Evolutionary conservation across 2,113 vertebrate species (phyloP).

Genomic region (Chloebia gouldiae): DNA sequence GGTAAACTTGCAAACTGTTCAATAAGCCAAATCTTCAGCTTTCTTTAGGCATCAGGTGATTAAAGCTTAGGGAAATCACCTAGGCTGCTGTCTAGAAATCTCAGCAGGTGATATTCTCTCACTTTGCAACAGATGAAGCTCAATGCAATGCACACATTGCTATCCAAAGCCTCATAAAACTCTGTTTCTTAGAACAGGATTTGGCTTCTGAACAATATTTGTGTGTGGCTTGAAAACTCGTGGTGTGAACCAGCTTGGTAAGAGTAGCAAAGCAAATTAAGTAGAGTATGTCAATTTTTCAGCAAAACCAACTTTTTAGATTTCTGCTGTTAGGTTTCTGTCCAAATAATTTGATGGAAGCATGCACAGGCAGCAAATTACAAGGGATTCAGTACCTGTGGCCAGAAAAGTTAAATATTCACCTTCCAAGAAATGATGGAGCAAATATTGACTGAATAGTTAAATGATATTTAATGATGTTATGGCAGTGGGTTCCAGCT

Average conservation of each 20-base stretch:
- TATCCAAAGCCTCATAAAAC: background rate
- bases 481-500: background rate
- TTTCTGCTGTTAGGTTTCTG: conserved; percentile 14
- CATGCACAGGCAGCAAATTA: conserved; percentile 12
- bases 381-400: background rate
- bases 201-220: background rate
- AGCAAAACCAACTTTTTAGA: background rate
- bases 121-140: background rate
- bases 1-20: background rate
- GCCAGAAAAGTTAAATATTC: conserved; percentile 30
- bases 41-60: background rate
- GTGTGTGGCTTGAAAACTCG: background rate
- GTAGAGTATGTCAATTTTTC: conserved; percentile 1
- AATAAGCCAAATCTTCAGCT: background rate
- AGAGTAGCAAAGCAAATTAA: conserved; percentile 21
- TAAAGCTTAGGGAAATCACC: background rate
- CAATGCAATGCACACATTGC: background rate
- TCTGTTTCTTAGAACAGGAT: background rate
- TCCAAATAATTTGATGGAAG: conserved; percentile 18
- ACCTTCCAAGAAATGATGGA: conserved; percentile 3
- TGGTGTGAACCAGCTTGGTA: background rate
- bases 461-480: background rate
- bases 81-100: background rate
- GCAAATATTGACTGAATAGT: background rate
- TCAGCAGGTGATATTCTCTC: background rate